Conservation (phyloP, 53 echinoderm and acorn worm species). For the Antedon mediterranea region DNA sequence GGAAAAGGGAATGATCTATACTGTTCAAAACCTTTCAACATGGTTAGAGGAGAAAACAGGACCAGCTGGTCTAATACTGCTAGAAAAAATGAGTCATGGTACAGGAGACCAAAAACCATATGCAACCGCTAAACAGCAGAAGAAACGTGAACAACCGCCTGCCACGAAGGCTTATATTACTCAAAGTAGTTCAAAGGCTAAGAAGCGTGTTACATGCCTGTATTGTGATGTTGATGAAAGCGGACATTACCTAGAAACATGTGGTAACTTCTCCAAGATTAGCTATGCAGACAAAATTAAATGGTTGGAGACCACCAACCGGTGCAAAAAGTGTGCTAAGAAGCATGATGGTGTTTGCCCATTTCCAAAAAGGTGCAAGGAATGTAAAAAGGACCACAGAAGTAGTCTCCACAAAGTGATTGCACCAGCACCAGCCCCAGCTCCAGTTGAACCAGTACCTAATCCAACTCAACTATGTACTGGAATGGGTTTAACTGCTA, state of each 20-base stretch:
- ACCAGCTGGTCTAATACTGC: slow-evolving; percentile 9
- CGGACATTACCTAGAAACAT: slow-evolving; percentile 12
- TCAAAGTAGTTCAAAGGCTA: not conserved
- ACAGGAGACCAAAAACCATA: not conserved
- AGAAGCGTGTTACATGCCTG: slow-evolving; percentile 4
- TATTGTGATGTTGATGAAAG: slow-evolving; percentile 6
- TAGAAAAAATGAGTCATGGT: not conserved
- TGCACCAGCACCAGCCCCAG: not conserved
- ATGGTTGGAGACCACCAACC: slow-evolving; percentile 5
- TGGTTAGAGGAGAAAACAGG: slow-evolving; percentile 16
- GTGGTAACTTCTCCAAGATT: not conserved
- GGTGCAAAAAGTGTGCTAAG: slow-evolving; percentile 17
- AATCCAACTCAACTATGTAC: slow-evolving; percentile 9
- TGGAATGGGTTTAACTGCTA: slow-evolving; percentile 7
- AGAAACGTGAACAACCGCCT: not conserved
- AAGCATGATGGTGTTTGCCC: slow-evolving; percentile 7
- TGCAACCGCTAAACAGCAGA: not conserved
- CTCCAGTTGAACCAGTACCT: not conserved
- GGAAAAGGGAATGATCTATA: slow-evolving; percentile 9
- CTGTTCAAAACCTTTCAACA: not conserved
- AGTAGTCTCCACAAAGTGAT: slow-evolving; percentile 19
- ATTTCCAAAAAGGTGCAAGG: slow-evolving; percentile 13
- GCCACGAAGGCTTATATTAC: slow-evolving; percentile 4
- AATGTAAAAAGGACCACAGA: slow-evolving; percentile 12
- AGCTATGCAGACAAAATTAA: slow-evolving; percentile 4